Evolutionary conservation across 2,113 vertebrate genomes (phyloP), one percentile per base, ranked within the genome.

Genomic region (Aleadryas rufinucha): DNA sequence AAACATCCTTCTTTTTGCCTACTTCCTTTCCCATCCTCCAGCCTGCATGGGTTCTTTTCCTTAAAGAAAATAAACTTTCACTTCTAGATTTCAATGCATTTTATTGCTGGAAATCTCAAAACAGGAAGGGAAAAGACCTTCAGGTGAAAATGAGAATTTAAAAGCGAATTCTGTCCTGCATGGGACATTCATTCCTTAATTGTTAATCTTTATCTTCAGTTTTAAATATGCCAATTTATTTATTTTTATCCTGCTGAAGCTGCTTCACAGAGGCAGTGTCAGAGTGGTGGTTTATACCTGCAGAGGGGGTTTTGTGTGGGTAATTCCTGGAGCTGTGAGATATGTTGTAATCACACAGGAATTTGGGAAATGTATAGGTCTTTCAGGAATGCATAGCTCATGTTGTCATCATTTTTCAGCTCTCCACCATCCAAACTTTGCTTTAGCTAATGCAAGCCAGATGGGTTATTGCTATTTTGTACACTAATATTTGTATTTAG

Each of bases 21-120:
- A 1, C 61, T 94, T 96, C 95, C 84, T 93, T 95, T 94, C 93
- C 91, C 89, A 91, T 89, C 93, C 87, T 96, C 81, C 94, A 85
- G 26, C 19, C 89, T 92, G 39, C 50, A 16, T 1, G 1, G 13
- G 3, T 12, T 33, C 49, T 75, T 90, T 22, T 20, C 22, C 49
- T 87, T 57, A 41, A 87, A 84, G 78, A 89, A 94, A 93, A 91
- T 45, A 84, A 94, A 87, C 84, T 83, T 89, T 65, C 37, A 8
- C 17, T 90, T 79, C 81, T 72, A 52, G 37, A 64, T 56, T n/a
- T 31, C 39, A 47, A 27, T 52, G 41, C 28, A 4, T 79, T 84
- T 84, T 78, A 6, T 42, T 33, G 64, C 72, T 87, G 33, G 20
- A 71, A 54, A 33, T 81, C 66, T 87, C 57, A 53, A 33, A 78